phyloP scores from a whole-genome alignment of 2,113 vertebrate genomes.

The Trochalopteron elliotii region DNA sequence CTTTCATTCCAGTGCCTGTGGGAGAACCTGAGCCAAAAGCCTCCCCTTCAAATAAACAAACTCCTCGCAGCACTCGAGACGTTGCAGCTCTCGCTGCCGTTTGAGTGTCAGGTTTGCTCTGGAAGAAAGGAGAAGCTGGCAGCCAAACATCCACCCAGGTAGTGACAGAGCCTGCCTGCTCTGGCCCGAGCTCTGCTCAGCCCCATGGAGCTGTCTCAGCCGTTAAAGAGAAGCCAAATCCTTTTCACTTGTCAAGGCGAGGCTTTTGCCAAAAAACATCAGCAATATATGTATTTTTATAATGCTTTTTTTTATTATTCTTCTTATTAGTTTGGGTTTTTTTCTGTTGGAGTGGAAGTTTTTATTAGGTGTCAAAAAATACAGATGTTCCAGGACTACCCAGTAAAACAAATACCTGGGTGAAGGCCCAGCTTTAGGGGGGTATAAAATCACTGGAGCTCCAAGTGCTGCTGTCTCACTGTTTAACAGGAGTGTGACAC shows the following conservation, averaged over 20 bases:
- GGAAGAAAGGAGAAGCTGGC: not conserved
- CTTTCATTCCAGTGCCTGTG: not conserved
- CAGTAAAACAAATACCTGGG: not conserved
- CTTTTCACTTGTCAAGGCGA: not conserved
- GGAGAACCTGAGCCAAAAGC: not conserved
- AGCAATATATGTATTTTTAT: not conserved
- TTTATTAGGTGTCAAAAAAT: not conserved
- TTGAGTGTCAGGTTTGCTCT: not conserved
- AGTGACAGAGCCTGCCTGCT: not conserved
- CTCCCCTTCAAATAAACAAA: conserved; percentile 32
- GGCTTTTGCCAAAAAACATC: not conserved
- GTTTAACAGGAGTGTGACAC: not conserved
- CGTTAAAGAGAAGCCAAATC: not conserved
- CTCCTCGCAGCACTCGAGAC: not conserved
- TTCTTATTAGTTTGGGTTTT: not conserved
- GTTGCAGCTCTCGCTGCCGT: conserved; percentile 17
- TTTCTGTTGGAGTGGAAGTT: not conserved
- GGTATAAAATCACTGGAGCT: not conserved
- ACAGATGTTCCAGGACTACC: not conserved
- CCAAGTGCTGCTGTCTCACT: not conserved
- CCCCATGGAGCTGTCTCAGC: not conserved
- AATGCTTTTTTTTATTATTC: no score
- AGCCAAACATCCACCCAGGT: not conserved
- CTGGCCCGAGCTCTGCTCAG: not conserved
- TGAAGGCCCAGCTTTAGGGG: not conserved